Conservation (phyloP, 92 coral and sea anemone genomes). For the Porites lobata region DNA sequence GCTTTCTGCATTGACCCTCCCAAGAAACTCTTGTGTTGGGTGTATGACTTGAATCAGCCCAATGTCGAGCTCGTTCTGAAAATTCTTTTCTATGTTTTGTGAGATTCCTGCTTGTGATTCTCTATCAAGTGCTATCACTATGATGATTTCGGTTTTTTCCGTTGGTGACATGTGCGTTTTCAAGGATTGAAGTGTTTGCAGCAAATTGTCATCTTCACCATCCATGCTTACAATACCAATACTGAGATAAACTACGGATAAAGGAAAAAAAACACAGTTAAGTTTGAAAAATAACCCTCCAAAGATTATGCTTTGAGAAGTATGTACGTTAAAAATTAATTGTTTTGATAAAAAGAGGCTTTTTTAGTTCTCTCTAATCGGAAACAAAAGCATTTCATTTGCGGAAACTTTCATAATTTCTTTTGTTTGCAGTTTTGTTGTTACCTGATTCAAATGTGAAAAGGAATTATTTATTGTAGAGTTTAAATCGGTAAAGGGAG, state of each 20-base stretch:
- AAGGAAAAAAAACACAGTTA: not conserved
- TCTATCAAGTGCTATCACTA: conserved; percentile 45
- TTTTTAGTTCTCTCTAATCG: too few relatives aligned
- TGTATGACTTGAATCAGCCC: conserved; percentile 29
- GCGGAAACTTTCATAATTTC: too few relatives aligned
- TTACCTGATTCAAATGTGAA: too few relatives aligned
- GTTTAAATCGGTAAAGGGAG: too few relatives aligned
- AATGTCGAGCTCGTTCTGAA: conserved; percentile 7
- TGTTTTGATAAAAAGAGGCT: too few relatives aligned
- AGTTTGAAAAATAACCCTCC: not conserved
- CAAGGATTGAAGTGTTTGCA: conserved; percentile 54
- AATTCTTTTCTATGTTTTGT: not conserved
- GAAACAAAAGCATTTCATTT: too few relatives aligned
- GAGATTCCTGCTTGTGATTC: conserved; percentile 11
- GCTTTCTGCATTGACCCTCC: not conserved
- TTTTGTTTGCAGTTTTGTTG: too few relatives aligned
- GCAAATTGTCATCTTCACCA: conserved; percentile 32
- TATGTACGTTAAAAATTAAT: too few relatives aligned
- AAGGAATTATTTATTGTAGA: too few relatives aligned
- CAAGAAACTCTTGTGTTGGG: not conserved
- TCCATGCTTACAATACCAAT: conserved; percentile 52
- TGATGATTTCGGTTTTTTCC: conserved; percentile 27
- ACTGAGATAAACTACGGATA: conserved; percentile 43
- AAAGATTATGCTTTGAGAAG: not conserved
- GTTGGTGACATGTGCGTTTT: conserved; percentile 6